A percentile compares a stretch with the other conserved stretches of the same genome.
Conservation (phyloP, 2,113 vertebrate species). For the Malaclemys terrapin region DNA sequence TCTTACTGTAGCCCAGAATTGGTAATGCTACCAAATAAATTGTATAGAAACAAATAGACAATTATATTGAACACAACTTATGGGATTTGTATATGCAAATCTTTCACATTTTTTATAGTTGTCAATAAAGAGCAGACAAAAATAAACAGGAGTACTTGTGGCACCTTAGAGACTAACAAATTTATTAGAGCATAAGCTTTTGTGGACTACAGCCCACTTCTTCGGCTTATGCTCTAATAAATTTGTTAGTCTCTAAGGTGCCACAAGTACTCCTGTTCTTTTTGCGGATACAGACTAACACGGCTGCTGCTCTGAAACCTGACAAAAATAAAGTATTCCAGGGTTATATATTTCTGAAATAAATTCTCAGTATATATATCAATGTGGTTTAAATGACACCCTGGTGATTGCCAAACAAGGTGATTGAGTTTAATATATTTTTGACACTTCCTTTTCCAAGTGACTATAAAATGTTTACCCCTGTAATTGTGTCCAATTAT, state of each 20-base stretch:
- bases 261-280: too few relatives aligned
- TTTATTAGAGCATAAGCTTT: too few relatives aligned
- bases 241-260: too few relatives aligned
- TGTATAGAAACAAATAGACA: not conserved
- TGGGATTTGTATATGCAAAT: not conserved
- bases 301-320: too few relatives aligned
- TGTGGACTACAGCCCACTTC: too few relatives aligned
- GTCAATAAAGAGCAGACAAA: not conserved
- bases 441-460: not conserved
- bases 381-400: not conserved
- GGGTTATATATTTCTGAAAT: not conserved
- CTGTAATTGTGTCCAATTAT: not conserved
- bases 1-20: not conserved
- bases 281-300: too few relatives aligned
- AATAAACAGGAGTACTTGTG: not conserved
- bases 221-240: too few relatives aligned
- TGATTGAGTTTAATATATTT: not conserved
- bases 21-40: not conserved
- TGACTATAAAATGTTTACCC: not conserved
- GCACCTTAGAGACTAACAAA: too few relatives aligned
- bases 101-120: not conserved
- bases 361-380: not conserved
- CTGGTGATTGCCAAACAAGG: not conserved
- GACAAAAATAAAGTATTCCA: not conserved
- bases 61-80: not conserved